Base-by-base conservation (phyloP, 2,888 invertebrate genomes). In the Elysia crispata region DNA sequence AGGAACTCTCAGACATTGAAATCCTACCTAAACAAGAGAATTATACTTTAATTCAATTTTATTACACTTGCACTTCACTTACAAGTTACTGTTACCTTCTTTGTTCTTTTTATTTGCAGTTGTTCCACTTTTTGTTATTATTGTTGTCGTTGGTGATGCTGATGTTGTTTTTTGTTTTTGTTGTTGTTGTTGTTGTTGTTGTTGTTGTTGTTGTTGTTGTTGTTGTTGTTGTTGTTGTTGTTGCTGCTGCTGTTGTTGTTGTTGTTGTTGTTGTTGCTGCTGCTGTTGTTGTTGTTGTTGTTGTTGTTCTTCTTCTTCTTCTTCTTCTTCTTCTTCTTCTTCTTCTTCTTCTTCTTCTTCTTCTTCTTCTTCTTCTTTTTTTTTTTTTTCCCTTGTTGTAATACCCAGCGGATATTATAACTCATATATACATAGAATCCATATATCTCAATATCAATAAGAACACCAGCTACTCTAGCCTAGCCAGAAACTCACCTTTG, bases 401-500 rank as follows among this genome's bases (percentile, higher is more conserved):
- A 1, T 25, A 25, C 50, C 64, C 64, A 64, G n/a, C 54, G 11
- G 11, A 54, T 54, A 15, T 54, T 54, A 54, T 18, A 54, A 54
- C 18, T 11, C 18, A 18, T 54, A 11, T 54, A 18, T 54, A 15
- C 18, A 15, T 54, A 18, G 54, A 15, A 15, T 54, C 18, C 18
- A 15, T 54, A 11, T 15, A 54, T 54, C n/a, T n/a, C 28, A 31
- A n/a, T 15, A 28, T 18, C 25, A 20, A 41, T 0, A 5, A 30
- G 1, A 15, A n/a, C 25, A 0, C 57, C 28, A 49, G 28, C 28
- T 6, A 20, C 30, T 54, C 20, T 8, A 30, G 28, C 60, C 15
- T 25, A 11, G 41, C 3, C 3, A 41, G 66, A n/a, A 3, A 41
- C 82, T 75, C 90, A 94, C 94, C 94, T 90, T 92, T 89, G 49